Evolutionary conservation across 2,113 vertebrate species (phyloP).

Genomic region (Trogon surrucura): DNA sequence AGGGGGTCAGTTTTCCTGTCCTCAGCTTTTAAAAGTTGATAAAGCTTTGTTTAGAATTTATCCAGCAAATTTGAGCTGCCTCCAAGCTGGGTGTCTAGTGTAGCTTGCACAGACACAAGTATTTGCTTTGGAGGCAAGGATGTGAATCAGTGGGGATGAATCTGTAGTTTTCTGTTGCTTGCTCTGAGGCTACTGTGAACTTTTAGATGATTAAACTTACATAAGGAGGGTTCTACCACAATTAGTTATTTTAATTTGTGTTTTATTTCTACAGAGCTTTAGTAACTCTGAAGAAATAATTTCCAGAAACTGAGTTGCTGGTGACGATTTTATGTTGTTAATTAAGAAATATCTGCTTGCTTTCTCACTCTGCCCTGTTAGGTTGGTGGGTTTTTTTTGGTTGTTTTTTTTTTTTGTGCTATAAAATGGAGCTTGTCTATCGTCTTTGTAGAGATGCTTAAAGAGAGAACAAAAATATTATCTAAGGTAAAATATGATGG

Average conservation of each 20-base stretch:
- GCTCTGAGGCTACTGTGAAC: not conserved
- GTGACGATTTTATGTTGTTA: not conserved
- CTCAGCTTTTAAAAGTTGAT: not conserved
- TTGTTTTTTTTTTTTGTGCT: not conserved
- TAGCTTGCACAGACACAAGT: not conserved
- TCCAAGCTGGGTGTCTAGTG: not conserved
- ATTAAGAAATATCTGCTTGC: not conserved
- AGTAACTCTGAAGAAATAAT: not conserved
- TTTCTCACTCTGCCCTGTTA: not conserved
- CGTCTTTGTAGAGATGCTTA: not conserved
- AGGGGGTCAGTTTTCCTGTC: not conserved
- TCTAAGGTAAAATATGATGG: not conserved
- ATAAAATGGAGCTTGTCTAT: not conserved
- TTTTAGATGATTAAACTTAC: not conserved
- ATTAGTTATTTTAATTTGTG: not conserved
- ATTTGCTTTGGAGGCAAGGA: not conserved
- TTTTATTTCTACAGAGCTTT: not conserved
- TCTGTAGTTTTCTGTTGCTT: not conserved
- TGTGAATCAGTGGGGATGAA: not conserved
- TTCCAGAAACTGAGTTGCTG: not conserved
- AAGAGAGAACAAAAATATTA: not conserved
- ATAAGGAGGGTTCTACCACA: not conserved
- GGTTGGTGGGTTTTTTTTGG: too few relatives aligned
- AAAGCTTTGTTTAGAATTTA: not conserved
- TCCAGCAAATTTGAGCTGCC: not conserved